phyloP scores from a whole-genome alignment of 2,113 vertebrate genomes.

The Bubo blakistoni region DNA sequence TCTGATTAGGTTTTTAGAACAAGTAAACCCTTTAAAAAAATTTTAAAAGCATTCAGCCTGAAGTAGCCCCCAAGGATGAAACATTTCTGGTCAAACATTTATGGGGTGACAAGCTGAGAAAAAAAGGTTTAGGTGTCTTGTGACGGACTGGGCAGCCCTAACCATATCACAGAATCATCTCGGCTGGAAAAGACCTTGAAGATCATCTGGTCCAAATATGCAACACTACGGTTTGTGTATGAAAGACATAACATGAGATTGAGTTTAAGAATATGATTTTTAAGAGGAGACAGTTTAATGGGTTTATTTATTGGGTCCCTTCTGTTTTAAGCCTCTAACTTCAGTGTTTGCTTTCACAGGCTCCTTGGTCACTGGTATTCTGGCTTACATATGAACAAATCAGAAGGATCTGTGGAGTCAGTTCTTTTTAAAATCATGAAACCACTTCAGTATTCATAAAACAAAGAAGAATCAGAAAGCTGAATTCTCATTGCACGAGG shows the following conservation, averaged over 20 bases:
- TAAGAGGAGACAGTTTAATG: background rate
- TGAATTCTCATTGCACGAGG: background rate
- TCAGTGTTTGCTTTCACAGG: slow-evolving; percentile 74
- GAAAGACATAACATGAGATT: background rate
- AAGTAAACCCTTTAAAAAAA: background rate
- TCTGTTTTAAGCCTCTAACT: slow-evolving; percentile 49
- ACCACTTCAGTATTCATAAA: background rate
- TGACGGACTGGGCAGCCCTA: background rate
- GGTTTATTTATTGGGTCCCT: background rate
- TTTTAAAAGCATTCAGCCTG: background rate
- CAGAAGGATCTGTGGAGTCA: slow-evolving; percentile 76
- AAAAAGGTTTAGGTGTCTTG: background rate
- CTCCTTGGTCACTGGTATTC: slow-evolving; percentile 87
- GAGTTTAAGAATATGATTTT: background rate
- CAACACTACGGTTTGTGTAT: background rate
- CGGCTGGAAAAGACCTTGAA: too few relatives aligned
- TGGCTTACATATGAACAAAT: slow-evolving; percentile 88
- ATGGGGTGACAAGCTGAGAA: background rate
- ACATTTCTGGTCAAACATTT: background rate
- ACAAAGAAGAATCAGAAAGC: background rate
- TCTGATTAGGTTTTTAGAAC: background rate
- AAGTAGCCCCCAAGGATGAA: background rate
- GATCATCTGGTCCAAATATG: too few relatives aligned
- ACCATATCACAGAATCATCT: background rate
- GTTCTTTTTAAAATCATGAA: slow-evolving; percentile 74